phyloP scores from a whole-genome alignment of 37 sponge, comb jelly and placozoan species.

The Mnemiopsis leidyi region DNA sequence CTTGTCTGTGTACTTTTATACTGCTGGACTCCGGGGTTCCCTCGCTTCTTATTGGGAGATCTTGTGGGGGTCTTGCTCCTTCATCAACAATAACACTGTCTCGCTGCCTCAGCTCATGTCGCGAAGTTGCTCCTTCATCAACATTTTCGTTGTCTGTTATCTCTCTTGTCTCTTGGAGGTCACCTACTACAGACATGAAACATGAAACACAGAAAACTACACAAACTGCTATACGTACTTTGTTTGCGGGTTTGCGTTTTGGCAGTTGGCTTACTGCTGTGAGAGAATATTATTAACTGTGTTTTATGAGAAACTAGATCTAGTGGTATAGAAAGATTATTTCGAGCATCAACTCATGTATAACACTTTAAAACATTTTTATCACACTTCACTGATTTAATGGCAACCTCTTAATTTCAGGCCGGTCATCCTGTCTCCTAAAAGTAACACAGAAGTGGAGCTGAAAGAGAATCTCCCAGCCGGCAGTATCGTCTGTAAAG shows the following conservation, averaged over 20 bases:
- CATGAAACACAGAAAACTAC: not conserved
- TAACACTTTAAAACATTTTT: too few species aligned
- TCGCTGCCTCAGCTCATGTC: not conserved
- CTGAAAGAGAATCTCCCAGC: not conserved
- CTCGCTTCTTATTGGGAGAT: not conserved
- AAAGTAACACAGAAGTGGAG: not conserved
- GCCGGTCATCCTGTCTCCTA: conserved; percentile 3
- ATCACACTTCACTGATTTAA: not conserved
- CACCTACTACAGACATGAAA: not conserved
- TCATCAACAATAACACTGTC: not conserved
- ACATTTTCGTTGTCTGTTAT: not conserved
- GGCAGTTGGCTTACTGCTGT: not conserved
- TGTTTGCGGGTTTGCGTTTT: not conserved
- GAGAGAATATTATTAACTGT: not conserved
- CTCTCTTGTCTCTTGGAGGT: not conserved
- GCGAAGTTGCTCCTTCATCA: not conserved
- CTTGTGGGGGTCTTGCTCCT: not conserved
- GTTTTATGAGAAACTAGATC: not conserved
- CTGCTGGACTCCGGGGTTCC: not conserved
- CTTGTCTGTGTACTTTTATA: not conserved
- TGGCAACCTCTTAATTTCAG: not conserved
- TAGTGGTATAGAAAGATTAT: too few species aligned
- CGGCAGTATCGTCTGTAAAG: conserved; percentile 2
- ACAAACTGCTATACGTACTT: not conserved
- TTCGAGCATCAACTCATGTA: too few species aligned